Evolutionary conservation across 2,113 vertebrate genomes (phyloP).

Genomic region (Azemiops feae): DNA sequence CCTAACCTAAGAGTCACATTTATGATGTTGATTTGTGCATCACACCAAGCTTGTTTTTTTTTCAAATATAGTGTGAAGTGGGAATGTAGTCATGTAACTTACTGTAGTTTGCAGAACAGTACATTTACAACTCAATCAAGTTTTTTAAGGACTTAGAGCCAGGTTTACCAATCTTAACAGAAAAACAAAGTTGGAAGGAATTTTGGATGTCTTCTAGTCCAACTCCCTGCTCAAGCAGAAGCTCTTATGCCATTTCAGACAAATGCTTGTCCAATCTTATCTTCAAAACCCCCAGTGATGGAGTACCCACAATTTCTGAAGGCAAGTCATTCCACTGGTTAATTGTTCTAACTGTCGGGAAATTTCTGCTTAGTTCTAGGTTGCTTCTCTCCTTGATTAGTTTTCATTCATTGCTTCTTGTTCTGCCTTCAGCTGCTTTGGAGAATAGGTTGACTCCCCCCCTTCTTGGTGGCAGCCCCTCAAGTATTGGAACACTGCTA

Average conservation of each 20-base stretch:
- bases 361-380: background rate
- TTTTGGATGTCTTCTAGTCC: background rate
- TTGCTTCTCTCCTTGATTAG: background rate
- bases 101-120: background rate
- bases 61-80: background rate
- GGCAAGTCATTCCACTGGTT: accelerated
- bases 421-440: background rate
- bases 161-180: background rate
- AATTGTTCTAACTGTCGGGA: background rate
- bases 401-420: background rate
- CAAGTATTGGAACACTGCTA: background rate
- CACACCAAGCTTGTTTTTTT: background rate
- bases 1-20: background rate
- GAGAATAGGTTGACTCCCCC: background rate
- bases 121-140: background rate
- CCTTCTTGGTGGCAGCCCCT: background rate
- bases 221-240: background rate
- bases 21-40: background rate
- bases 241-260: background rate
- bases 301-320: background rate
- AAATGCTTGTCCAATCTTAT: background rate
- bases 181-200: background rate
- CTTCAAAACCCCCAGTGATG: background rate
- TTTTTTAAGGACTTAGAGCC: background rate
- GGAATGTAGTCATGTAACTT: background rate